Conservation (phyloP, 2,888 invertebrate species). For the Drosophila mimica region DNA sequence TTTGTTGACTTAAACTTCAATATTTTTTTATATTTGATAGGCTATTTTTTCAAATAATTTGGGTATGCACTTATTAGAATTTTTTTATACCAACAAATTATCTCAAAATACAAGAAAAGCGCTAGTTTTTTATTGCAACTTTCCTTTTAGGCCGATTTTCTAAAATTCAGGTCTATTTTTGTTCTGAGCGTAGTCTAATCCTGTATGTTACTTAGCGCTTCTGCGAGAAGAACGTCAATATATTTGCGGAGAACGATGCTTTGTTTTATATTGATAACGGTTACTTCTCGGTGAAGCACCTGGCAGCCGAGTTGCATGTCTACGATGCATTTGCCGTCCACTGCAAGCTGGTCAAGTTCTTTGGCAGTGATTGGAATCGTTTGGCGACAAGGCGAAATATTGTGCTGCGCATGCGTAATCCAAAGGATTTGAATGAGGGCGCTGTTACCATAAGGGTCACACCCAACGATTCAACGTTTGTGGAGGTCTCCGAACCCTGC, state of each 20-base stretch:
- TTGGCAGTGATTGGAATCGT: slow-evolving; percentile 80
- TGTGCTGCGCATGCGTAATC: slow-evolving; percentile 65
- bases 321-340: slow-evolving; percentile 78
- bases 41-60: too few relatives aligned
- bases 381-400: slow-evolving; percentile 76
- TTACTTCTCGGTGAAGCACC: slow-evolving; percentile 81
- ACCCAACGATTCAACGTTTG: slow-evolving; percentile 80
- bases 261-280: slow-evolving; percentile 80
- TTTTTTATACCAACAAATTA: not conserved
- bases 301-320: slow-evolving; percentile 78
- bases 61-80: too few relatives aligned
- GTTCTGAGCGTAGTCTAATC: not conserved
- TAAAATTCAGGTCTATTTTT: not conserved
- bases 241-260: slow-evolving; percentile 82
- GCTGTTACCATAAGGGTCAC: slow-evolving; percentile 71
- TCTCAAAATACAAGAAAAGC: not conserved
- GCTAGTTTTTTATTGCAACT: not conserved
- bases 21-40: too few relatives aligned
- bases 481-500: slow-evolving; percentile 77
- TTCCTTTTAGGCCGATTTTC: not conserved
- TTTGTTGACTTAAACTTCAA: too few relatives aligned
- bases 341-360: slow-evolving; percentile 72
- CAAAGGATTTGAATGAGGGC: slow-evolving; percentile 53
- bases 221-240: slow-evolving; percentile 75
- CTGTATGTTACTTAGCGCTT: slow-evolving; percentile 57